A percentile compares a stretch with the other conserved stretches of the same genome.
phyloP scores from a whole-genome alignment of 2,113 vertebrate species.

The Zootoca vivipara region DNA sequence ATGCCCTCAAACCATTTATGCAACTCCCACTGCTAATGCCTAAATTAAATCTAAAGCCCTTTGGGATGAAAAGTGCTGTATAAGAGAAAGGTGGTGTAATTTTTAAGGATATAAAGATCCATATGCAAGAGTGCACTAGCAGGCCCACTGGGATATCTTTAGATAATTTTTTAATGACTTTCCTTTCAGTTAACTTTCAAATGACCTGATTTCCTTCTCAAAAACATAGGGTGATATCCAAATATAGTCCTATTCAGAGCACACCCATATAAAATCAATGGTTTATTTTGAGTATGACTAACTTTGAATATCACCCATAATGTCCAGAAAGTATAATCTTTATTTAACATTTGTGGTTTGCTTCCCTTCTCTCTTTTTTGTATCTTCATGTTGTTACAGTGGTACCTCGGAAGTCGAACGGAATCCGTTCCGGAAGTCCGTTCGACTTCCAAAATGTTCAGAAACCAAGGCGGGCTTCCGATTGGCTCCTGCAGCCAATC shows the following conservation, averaged over 20 bases:
- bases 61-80: slow-evolving; percentile 21
- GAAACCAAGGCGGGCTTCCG: too few relatives aligned
- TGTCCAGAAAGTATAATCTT: neutral
- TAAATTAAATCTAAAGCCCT: slow-evolving; percentile 30
- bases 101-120: slow-evolving; percentile 12
- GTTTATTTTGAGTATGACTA: too few relatives aligned
- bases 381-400: neutral
- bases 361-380: neutral
- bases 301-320: too few relatives aligned
- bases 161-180: neutral
- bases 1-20: slow-evolving; percentile 25
- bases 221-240: neutral
- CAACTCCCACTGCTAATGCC: slow-evolving; percentile 3
- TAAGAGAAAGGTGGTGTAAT: slow-evolving; percentile 13
- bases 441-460: too few relatives aligned
- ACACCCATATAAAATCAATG: too few relatives aligned
- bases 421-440: too few relatives aligned
- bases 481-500: too few relatives aligned
- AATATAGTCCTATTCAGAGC: neutral
- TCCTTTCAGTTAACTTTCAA: neutral
- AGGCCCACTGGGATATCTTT: neutral
- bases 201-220: neutral
- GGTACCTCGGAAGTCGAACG: too few relatives aligned
- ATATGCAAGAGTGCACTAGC: slow-evolving; percentile 1
- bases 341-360: neutral